These are phyloP conservation scores for Sebastes hubbsi DNA, from an alignment of 2,797 vertebrate species.

Conservation along the genomic window DNA sequence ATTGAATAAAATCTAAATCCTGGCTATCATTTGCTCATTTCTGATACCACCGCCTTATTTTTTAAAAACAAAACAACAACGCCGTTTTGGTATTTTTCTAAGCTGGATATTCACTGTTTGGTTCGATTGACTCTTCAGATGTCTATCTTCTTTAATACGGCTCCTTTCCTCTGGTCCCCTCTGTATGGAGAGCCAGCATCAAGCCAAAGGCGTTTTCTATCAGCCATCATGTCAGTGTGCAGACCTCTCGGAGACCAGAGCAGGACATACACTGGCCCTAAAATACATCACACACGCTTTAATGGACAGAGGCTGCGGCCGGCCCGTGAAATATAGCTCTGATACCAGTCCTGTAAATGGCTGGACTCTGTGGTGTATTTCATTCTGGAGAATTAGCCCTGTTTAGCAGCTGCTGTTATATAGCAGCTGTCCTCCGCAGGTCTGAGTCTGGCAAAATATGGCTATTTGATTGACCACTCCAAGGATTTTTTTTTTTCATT, in stretches of 20 bases:
- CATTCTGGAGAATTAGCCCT: slow-evolving; percentile 78
- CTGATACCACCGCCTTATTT: neutral
- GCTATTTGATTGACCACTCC: slow-evolving; percentile 60
- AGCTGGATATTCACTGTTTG: slow-evolving; percentile 12
- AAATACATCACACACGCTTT: slow-evolving; percentile 79
- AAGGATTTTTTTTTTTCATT: slow-evolving; percentile 15
- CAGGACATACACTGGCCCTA: slow-evolving; percentile 80
- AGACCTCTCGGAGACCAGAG: slow-evolving; percentile 78
- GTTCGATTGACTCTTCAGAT: slow-evolving; percentile 41
- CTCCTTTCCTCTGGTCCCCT: neutral
- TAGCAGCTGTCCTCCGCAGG: slow-evolving; percentile 57
- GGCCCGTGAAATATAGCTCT: slow-evolving; percentile 79
- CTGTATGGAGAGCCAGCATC: slow-evolving; percentile 52
- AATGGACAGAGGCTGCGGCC: slow-evolving; percentile 73
- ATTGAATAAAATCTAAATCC: neutral
- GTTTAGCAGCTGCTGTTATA: slow-evolving; percentile 76
- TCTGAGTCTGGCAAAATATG: slow-evolving; percentile 41
- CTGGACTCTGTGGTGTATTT: slow-evolving; percentile 73
- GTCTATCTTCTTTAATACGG: slow-evolving; percentile 35
- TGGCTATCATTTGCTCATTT: neutral
- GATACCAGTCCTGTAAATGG: slow-evolving; percentile 77
- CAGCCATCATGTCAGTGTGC: slow-evolving; percentile 78
- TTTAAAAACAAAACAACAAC: slow-evolving; percentile 3
- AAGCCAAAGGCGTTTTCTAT: slow-evolving; percentile 79
- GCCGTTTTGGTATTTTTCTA: slow-evolving; percentile 15